Evolutionary conservation across 2,888 invertebrate species (phyloP), one percentile per base, ranked within the genome.

Genomic region (Cosmia pyralina): DNA sequence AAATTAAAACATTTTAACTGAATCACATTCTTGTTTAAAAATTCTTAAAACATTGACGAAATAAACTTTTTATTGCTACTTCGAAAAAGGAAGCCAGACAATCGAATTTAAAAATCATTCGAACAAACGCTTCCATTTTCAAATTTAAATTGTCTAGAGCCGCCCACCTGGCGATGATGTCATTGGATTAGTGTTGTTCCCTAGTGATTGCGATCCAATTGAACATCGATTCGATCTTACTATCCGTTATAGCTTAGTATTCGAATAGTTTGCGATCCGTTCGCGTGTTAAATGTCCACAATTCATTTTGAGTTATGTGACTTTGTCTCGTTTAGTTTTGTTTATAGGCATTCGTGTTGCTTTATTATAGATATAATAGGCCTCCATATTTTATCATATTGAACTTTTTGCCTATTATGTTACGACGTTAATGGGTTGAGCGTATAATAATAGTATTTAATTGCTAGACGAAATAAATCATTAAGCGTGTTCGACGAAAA

Each of bases 231-330:
- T 90, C 82, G 83, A 87, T 89, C 87, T 86, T 84, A 78, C 34
- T 78, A 62, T 75, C 48, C 8, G 55, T 72, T 78, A 75, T 38
- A 60, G 38, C 72, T 77, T 44, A 64, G 64, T 63, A 53, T 77
- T 81, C 77, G 83, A 88, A 90, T 88, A 84, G 89, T 88, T 90
- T 79, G 90, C 89, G 87, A 89, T 80, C 88, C 82, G 89, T 83
- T 95, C 88, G 95, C 95, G 95, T 95, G 95, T 89, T 91, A 88
- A 93, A 93, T 89, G 89, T 90, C 88, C 91, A 95, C 94, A 92
- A 94, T 89, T 95, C 94, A 94, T 91, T 84, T 87, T 93, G 93
- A 94, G 89, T 93, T 93, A 94, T 94, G 90, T 87, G 92, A 91
- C 89, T 92, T 92, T 92, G 93, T 93, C 93, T 93, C 93, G 92